phyloP scores from a whole-genome alignment of 53 echinoderm and acorn worm genomes.

The Astropecten irregularis region DNA sequence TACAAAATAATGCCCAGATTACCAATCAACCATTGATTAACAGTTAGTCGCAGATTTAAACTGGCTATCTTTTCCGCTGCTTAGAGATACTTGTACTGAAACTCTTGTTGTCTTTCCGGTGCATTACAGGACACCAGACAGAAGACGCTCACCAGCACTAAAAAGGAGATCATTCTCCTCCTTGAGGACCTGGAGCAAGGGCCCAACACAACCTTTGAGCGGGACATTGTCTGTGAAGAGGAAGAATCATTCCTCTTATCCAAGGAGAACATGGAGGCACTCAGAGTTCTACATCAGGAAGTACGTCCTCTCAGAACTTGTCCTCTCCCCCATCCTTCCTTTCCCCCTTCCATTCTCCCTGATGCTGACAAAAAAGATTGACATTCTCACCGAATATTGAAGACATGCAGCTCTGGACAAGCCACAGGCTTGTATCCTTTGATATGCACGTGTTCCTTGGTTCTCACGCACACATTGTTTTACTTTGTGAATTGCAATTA shows the following conservation, averaged over 20 bases:
- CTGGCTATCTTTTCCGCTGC: too few relatives aligned
- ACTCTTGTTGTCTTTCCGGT: too few relatives aligned
- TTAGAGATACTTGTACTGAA: too few relatives aligned
- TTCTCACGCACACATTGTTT: too few relatives aligned
- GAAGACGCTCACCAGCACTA: constrained; percentile 67
- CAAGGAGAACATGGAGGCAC: constrained; percentile 90
- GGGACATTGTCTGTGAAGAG: constrained; percentile 95
- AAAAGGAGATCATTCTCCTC: constrained; percentile 68
- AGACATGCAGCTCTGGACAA: too few relatives aligned
- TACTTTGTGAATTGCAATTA: too few relatives aligned
- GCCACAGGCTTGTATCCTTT: too few relatives aligned
- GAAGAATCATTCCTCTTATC: constrained; percentile 90
- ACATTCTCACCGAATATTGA: too few relatives aligned
- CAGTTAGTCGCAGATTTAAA: too few relatives aligned
- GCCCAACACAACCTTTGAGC: constrained; percentile 95
- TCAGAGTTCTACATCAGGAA: constrained; percentile 79
- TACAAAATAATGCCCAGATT: too few relatives aligned
- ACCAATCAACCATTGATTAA: too few relatives aligned
- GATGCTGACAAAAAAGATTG: not conserved
- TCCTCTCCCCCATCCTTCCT: not conserved
- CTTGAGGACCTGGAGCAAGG: constrained; percentile 90
- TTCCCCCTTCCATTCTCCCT: not conserved
- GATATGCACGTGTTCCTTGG: too few relatives aligned
- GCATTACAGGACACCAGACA: constrained; percentile 74
- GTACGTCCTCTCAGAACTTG: constrained; percentile 19